Evolutionary conservation across 2,113 vertebrate species (phyloP).

Genomic region (Cheilinus undulatus): DNA sequence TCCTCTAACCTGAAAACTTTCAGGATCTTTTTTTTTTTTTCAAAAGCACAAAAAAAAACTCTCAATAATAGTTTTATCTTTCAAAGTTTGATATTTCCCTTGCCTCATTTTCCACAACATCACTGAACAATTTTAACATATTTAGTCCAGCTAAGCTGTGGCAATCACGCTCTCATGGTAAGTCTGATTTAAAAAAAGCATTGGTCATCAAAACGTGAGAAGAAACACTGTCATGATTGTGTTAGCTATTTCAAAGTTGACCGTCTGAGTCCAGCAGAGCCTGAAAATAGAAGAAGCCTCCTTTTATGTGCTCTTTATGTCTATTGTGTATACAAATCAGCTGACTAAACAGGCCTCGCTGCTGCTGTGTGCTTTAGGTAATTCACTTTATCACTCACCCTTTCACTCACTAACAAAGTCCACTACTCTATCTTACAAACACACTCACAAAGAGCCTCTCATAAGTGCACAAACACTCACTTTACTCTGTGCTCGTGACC

Average conservation of each 20-base stretch:
- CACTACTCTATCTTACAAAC: conserved; percentile 20
- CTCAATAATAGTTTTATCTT: too few relatives aligned
- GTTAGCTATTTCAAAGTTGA: not conserved
- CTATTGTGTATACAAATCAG: conserved; percentile 34
- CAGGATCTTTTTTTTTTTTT: too few relatives aligned
- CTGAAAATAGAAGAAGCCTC: not conserved
- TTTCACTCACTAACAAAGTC: conserved; percentile 21
- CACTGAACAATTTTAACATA: too few relatives aligned
- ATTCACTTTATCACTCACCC: conserved; percentile 31
- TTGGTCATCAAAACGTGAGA: not conserved
- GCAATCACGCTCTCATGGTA: too few relatives aligned
- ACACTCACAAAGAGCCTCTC: conserved; percentile 53
- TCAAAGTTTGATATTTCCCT: too few relatives aligned
- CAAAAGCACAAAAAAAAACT: too few relatives aligned
- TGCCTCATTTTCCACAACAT: too few relatives aligned
- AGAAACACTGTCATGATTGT: not conserved
- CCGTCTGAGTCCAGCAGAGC: not conserved
- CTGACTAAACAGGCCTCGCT: conserved; percentile 46
- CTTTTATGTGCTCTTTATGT: conserved; percentile 2
- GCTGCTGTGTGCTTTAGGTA: conserved; percentile 45
- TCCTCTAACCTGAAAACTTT: not conserved
- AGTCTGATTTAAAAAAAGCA: too few relatives aligned
- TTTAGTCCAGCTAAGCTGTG: too few relatives aligned
- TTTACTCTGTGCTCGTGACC: conserved; percentile 22
- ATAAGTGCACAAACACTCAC: conserved; percentile 34